phyloP scores from a whole-genome alignment of 1,140 invertebrate species.

The Drosophila ercepeae region DNA sequence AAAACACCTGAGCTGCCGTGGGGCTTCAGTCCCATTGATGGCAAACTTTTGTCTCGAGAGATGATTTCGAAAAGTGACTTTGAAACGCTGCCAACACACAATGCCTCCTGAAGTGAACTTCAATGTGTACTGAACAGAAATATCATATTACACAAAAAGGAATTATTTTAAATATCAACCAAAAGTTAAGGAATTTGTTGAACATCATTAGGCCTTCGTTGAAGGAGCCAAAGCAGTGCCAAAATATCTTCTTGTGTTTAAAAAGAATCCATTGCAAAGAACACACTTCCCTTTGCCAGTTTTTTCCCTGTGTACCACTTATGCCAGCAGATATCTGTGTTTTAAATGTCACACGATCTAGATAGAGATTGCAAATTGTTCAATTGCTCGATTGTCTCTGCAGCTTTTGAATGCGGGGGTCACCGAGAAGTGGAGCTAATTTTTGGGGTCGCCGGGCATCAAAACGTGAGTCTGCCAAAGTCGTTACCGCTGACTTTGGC shows the following conservation, averaged over 20 bases:
- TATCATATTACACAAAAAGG: background rate
- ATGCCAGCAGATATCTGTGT: conserved; percentile 33
- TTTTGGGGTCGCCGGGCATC: conserved; percentile 53
- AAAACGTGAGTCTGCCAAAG: conserved; percentile 55
- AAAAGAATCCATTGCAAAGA: background rate
- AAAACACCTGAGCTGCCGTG: conserved; percentile 49
- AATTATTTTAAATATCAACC: background rate
- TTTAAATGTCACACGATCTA: conserved; percentile 71
- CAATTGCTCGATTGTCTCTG: conserved; percentile 36
- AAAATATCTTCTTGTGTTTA: background rate
- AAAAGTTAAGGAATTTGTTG: too few species aligned
- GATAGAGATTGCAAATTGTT: conserved; percentile 49
- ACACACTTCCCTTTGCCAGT: background rate
- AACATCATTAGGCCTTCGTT: background rate
- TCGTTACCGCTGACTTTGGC: conserved; percentile 54
- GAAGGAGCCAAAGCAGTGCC: background rate
- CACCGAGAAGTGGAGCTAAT: conserved; percentile 61
- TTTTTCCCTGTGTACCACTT: conserved; percentile 21
- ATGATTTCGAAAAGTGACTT: conserved; percentile 56
- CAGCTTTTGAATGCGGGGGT: conserved; percentile 30
- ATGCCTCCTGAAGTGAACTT: conserved; percentile 43
- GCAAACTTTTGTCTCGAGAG: conserved; percentile 57
- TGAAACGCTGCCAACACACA: conserved; percentile 32
- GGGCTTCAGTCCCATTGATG: conserved; percentile 41
- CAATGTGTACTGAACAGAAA: conserved; percentile 22